Conservation (phyloP, 2,113 vertebrate species). For the Nycticebus coucang region DNA sequence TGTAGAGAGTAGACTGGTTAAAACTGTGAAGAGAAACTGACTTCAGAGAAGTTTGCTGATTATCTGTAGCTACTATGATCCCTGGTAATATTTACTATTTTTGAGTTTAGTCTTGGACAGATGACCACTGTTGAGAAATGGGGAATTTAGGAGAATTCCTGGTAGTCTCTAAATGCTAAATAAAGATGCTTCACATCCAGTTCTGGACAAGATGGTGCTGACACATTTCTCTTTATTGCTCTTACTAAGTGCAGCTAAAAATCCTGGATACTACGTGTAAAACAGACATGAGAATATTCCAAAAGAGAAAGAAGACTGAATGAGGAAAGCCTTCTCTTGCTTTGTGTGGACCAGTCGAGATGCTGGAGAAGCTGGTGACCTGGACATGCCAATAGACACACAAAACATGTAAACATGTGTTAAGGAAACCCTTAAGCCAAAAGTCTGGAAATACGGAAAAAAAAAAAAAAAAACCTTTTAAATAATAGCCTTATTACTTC, state of each 20-base stretch:
- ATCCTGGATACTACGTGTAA: background rate
- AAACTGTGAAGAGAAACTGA: background rate
- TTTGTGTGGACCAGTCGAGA: background rate
- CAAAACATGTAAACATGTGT: background rate
- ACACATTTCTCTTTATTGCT: background rate
- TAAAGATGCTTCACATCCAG: background rate
- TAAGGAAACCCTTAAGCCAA: background rate
- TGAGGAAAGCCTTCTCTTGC: background rate
- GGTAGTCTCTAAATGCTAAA: background rate
- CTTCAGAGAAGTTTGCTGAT: background rate
- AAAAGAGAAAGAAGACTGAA: background rate
- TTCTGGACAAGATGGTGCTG: background rate
- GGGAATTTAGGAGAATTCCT: background rate
- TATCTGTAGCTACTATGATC: background rate
- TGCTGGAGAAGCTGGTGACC: background rate
- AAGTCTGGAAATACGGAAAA: background rate
- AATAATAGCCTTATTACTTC: background rate
- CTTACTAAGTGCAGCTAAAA: background rate
- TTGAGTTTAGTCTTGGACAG: background rate
- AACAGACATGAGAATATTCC: background rate
- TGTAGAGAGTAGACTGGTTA: background rate
- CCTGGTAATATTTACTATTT: background rate
- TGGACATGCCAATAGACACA: background rate
- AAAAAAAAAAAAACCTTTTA: background rate
- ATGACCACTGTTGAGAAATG: background rate